phyloP scores from a whole-genome alignment of 2,797 vertebrate species.

The Argya squamiceps region DNA sequence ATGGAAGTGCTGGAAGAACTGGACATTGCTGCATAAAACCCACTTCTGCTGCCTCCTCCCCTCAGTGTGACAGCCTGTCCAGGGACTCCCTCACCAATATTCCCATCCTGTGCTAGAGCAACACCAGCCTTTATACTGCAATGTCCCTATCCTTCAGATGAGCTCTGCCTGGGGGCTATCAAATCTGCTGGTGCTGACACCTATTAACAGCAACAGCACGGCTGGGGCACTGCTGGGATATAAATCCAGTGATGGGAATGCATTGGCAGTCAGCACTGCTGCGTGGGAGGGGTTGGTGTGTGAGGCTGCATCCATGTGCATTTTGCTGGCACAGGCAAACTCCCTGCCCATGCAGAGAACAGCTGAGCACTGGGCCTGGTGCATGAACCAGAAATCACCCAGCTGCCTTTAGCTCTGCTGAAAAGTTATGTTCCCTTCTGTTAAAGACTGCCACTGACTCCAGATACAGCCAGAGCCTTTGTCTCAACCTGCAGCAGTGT shows the following conservation, averaged over 20 bases:
- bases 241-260: not conserved
- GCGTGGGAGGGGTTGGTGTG: not conserved
- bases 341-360: not conserved
- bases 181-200: not conserved
- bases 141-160: not conserved
- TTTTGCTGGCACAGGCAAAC: not conserved
- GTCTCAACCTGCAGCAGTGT: not conserved
- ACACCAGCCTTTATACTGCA: not conserved
- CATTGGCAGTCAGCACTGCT: not conserved
- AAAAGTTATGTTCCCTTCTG: not conserved
- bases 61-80: not conserved
- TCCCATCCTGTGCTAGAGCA: not conserved
- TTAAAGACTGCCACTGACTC: not conserved
- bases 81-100: fast-evolving
- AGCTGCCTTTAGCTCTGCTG: not conserved
- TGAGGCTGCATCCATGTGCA: not conserved
- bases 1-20: fast-evolving
- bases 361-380: not conserved
- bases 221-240: not conserved
- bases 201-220: not conserved
- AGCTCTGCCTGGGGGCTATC: not conserved
- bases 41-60: not conserved
- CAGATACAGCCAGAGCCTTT: not conserved
- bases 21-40: not conserved
- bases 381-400: not conserved